These are phyloP conservation scores for Macaria notata DNA, from an alignment of 2,888 invertebrate species.

Conservation along the genomic window DNA sequence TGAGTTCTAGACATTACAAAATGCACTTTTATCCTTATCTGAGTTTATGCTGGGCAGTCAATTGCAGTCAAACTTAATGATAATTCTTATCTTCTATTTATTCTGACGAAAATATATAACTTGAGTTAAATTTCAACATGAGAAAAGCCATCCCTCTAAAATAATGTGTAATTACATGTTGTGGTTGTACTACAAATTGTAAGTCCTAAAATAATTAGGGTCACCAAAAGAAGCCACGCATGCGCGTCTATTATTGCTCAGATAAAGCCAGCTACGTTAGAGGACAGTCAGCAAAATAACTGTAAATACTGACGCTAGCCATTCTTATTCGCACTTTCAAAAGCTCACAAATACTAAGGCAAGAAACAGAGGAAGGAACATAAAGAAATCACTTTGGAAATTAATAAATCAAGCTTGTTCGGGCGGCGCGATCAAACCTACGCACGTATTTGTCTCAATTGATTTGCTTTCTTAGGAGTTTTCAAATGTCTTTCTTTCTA, in stretches of 20 bases:
- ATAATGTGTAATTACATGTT: no score
- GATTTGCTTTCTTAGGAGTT: no score
- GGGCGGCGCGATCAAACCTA: background rate
- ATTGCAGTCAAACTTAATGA: no score
- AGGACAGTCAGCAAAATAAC: constrained; percentile 10
- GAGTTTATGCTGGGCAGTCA: no score
- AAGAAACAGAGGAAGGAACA: constrained; percentile 1
- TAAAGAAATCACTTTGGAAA: background rate
- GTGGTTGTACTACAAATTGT: no score
- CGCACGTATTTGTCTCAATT: background rate
- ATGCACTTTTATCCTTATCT: no score
- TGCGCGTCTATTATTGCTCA: constrained; percentile 1
- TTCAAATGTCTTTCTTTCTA: no score
- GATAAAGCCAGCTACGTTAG: constrained; percentile 6
- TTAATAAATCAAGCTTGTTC: background rate
- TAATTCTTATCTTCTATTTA: no score
- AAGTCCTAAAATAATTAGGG: constrained; percentile 1
- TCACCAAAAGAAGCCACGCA: constrained; percentile 4
- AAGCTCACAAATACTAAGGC: constrained; percentile 14
- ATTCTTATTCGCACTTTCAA: constrained; percentile 20
- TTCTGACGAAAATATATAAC: no score
- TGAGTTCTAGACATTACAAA: no score
- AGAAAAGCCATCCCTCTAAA: no score
- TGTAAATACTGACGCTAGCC: constrained; percentile 10
- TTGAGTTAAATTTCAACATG: no score